A percentile compares a stretch with the other conserved stretches of the same genome.
Conservation (phyloP, 2,888 invertebrate species). For the Diarsia rubi region DNA sequence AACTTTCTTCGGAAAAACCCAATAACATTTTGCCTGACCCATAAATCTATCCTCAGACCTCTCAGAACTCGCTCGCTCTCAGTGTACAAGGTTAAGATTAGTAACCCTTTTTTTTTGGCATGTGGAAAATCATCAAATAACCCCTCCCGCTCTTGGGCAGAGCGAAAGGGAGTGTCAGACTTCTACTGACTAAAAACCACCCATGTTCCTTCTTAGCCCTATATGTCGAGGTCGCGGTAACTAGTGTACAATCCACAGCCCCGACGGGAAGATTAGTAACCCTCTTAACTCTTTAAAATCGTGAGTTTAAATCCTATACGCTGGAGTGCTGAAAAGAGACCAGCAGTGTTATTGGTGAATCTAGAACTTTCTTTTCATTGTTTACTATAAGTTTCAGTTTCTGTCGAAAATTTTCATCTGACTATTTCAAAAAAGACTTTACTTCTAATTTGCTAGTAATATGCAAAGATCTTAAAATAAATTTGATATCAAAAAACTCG, state of each 20-base stretch:
- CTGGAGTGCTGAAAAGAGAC: neutral
- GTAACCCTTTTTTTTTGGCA: too few species aligned
- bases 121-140: too few species aligned
- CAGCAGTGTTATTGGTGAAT: neutral
- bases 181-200: too few species aligned
- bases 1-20: too few species aligned
- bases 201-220: too few species aligned
- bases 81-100: neutral
- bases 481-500: conserved; percentile 9
- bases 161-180: too few species aligned
- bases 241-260: too few species aligned
- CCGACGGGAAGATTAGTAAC: neutral
- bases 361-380: neutral
- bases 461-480: conserved; percentile 11
- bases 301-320: conserved; percentile 8
- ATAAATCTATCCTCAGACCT: too few species aligned
- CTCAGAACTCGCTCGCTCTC: neutral
- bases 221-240: too few species aligned
- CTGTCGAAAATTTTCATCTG: neutral
- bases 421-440: neutral
- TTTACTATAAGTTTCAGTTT: neutral
- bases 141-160: too few species aligned
- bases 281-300: neutral
- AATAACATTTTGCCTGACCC: too few species aligned
- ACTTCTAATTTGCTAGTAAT: neutral